Conservation (phyloP, 2,113 vertebrate genomes). For the Andinoacara biseriatus region DNA sequence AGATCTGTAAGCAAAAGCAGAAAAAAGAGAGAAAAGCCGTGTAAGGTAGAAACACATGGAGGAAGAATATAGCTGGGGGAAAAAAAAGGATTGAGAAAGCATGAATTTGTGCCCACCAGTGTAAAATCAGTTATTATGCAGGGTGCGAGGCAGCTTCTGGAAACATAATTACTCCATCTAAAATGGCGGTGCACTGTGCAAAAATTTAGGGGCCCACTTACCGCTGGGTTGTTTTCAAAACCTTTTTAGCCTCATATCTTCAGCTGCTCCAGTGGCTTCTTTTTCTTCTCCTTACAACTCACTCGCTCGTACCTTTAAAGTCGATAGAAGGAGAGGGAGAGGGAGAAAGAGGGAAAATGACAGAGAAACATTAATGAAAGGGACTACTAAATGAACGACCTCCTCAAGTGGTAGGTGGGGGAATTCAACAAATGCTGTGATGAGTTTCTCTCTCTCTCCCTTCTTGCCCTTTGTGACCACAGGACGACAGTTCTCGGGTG, state of each 20-base stretch:
- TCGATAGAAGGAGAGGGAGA: slow-evolving; percentile 34
- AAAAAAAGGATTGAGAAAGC: neutral
- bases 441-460: slow-evolving; percentile 47
- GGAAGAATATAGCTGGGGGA: neutral
- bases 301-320: slow-evolving; percentile 72
- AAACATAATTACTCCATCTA: slow-evolving; percentile 27
- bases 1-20: neutral
- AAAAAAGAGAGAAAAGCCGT: neutral
- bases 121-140: slow-evolving; percentile 16
- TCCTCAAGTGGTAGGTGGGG: slow-evolving; percentile 63
- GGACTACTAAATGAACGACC: slow-evolving; percentile 75
- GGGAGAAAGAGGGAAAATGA: slow-evolving; percentile 59
- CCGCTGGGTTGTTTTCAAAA: slow-evolving; percentile 79
- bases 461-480: slow-evolving; percentile 66
- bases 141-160: neutral
- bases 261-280: slow-evolving; percentile 62
- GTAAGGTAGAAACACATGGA: neutral
- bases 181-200: slow-evolving; percentile 32
- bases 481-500: slow-evolving; percentile 55
- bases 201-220: slow-evolving; percentile 62
- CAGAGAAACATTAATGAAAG: slow-evolving; percentile 80
- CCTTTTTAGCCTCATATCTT: slow-evolving; percentile 82
- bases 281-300: slow-evolving; percentile 52
- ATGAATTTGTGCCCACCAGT: neutral
- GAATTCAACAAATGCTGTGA: slow-evolving; percentile 58